Evolutionary conservation across 2,888 invertebrate species (phyloP), one percentile per base, ranked within the genome.

Genomic region (Melanchra persicariae): DNA sequence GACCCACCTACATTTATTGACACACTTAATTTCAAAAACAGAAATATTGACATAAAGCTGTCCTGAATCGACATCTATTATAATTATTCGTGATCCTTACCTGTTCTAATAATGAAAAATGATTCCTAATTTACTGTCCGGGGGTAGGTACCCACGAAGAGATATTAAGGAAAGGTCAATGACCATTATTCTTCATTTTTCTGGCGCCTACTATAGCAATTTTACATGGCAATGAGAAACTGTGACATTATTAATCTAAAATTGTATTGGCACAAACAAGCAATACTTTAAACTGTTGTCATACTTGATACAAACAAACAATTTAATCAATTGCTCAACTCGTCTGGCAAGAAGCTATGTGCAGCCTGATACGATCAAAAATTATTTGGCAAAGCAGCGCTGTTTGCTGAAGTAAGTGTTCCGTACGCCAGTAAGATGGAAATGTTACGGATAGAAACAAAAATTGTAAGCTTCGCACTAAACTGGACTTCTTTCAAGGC

Each of bases 401-500:
- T 83, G 67, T 79, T 83, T 63, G 9, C 24, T 63, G n/a, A 58
- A 79, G 51, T 43, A 82, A 83, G 57, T 64, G 51, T 83, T 79
- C 83, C 73, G 52, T 30, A 62, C 37, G n/a, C 73, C 58, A 73
- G 37, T 24, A 83, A 49, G 66, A 83, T 79, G 74, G 83, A 73
- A 66, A 79, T 37, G 63, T 54, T 52, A 24, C 34, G 57, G 66
- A 79, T 79, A 58, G 45, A 63, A 67, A 60, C 43, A 47, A 52
- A 79, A 72, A 73, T 58, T 79, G 63, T 83, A 40, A 45, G 54
- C 80, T 61, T 64, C 37, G 30, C n/a, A 60, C n/a, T 37, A 37
- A 37, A 57, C 24, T 61, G n/a, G 19, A 59, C 34, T 55, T 19
- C 43, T 66, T 60, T 51, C 10, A 19, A 45, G 51, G 63, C n/a